A percentile compares a stretch with the other conserved stretches of the same genome.
Conservation (phyloP, 2,113 vertebrate species). For the Naja naja region DNA sequence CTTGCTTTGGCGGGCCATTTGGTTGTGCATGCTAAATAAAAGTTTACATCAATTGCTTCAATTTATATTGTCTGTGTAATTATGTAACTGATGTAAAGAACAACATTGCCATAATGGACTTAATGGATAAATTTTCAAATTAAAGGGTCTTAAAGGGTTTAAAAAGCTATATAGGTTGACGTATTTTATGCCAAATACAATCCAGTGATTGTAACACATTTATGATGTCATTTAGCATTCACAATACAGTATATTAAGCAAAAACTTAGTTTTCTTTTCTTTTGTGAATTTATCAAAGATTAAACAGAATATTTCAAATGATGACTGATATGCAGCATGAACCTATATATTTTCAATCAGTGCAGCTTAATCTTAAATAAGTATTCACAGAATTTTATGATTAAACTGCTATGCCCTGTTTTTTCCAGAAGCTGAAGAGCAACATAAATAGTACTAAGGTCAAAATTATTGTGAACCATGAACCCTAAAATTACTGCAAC, state of each 20-base stretch:
- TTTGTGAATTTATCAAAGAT: neutral
- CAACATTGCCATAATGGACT: neutral
- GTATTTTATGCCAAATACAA: no score
- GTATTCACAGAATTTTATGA: neutral
- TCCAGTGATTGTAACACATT: no score
- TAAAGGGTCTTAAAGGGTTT: no score
- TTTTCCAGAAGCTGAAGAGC: neutral
- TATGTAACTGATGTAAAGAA: neutral
- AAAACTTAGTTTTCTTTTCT: neutral
- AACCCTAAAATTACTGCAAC: neutral
- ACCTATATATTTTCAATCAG: neutral
- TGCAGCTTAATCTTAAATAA: neutral
- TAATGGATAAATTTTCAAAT: neutral
- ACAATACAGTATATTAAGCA: neutral
- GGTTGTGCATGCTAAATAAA: neutral
- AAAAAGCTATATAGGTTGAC: no score
- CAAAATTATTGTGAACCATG: neutral
- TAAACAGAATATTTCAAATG: neutral
- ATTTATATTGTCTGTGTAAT: neutral
- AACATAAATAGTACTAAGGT: neutral
- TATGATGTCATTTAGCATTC: neutral
- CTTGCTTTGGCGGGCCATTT: neutral
- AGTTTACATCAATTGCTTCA: neutral
- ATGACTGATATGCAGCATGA: neutral
- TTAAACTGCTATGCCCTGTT: neutral